Conservation (phyloP, 2,888 invertebrate genomes). For the Taenaris catops region DNA sequence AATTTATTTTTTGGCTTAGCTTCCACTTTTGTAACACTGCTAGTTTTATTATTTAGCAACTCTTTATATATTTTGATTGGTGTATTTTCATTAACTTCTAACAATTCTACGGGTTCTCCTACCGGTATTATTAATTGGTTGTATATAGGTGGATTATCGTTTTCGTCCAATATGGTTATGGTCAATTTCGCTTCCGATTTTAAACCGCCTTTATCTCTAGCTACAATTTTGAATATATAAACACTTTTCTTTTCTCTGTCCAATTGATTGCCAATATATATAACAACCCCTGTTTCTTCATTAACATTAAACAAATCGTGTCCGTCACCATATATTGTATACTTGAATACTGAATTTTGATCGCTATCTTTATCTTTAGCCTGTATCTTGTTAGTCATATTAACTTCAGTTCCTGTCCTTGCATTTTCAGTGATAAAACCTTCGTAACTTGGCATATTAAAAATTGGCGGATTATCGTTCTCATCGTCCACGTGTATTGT, state of each 20-base stretch:
- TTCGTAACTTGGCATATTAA: conserved; percentile 85
- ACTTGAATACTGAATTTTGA: conserved; percentile 83
- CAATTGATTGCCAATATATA: conserved; percentile 78
- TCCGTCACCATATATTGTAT: conserved; percentile 86
- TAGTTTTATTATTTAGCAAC: conserved; percentile 43
- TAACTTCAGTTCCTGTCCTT: conserved; percentile 83
- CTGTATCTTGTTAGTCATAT: conserved; percentile 83
- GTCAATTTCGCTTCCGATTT: conserved; percentile 86
- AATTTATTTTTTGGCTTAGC: conserved; percentile 59
- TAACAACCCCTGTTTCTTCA: conserved; percentile 81
- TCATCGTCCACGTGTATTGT: conserved; percentile 90
- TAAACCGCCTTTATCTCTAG: conserved; percentile 87
- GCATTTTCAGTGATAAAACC: conserved; percentile 90
- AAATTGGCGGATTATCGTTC: conserved; percentile 92
- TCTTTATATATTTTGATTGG: conserved; percentile 66
- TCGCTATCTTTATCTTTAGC: conserved; percentile 87
- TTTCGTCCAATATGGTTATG: conserved; percentile 87
- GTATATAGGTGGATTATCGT: conserved; percentile 88
- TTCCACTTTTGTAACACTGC: conserved; percentile 45
- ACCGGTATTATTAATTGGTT: conserved; percentile 85
- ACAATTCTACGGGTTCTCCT: conserved; percentile 83
- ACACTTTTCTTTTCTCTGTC: conserved; percentile 86
- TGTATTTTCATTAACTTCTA: conserved; percentile 81
- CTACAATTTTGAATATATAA: conserved; percentile 86
- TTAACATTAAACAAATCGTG: conserved; percentile 86